Percentiles rank a stretch among this genome's conserved stretches.
Evolutionary conservation across 2,113 vertebrate species (phyloP).

Genomic region (Gallinago jamesoni): DNA sequence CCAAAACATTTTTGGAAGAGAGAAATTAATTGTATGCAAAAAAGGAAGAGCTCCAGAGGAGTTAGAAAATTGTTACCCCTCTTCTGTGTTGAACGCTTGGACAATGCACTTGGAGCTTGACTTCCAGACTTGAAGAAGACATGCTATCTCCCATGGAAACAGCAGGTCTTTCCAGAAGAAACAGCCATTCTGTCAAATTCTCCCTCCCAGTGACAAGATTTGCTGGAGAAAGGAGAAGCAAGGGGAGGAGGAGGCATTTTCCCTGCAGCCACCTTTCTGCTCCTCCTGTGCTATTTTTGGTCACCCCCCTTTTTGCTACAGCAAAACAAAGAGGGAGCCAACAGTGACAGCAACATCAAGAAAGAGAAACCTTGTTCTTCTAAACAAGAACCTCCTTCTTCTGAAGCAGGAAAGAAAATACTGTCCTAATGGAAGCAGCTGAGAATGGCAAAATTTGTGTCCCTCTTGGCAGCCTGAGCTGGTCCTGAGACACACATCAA

Average conservation of each 20-base stretch:
- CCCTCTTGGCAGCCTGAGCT: not conserved
- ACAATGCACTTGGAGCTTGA: not conserved
- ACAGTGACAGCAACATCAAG: not conserved
- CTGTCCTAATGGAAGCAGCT: not conserved
- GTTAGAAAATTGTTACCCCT: not conserved
- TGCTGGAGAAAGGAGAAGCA: not conserved
- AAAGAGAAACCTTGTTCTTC: not conserved
- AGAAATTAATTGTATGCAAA: not conserved
- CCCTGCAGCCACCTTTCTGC: not conserved
- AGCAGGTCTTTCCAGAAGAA: not conserved
- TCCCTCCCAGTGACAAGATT: not conserved
- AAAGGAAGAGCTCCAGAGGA: not conserved
- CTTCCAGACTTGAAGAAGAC: not conserved
- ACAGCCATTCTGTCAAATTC: not conserved
- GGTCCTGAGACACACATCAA: not conserved
- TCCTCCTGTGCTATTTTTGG: not conserved
- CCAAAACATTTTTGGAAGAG: not conserved
- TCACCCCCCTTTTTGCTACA: not conserved
- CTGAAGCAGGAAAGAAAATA: not conserved
- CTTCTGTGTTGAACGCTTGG: not conserved
- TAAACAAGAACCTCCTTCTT: not conserved
- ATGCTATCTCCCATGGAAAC: not conserved
- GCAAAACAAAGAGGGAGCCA: slow-evolving; percentile 16
- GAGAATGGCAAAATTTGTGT: not conserved
- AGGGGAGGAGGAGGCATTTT: not conserved